Evolutionary conservation across 2,113 vertebrate species (phyloP).

Genomic region (Neodontobutis hainanensis): DNA sequence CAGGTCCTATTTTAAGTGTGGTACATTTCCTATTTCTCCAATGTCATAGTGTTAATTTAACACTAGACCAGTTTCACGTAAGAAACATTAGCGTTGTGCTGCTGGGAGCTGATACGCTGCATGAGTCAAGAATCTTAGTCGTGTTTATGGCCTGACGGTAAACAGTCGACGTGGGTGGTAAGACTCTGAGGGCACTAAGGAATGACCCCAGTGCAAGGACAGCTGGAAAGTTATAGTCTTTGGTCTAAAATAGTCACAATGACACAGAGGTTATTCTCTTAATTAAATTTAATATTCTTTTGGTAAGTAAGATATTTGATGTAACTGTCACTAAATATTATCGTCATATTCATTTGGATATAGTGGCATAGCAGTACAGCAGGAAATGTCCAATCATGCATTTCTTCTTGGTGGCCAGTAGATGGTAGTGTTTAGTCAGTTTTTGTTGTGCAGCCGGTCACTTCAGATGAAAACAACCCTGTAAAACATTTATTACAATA

Average conservation of each 20-base stretch:
- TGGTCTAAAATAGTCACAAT: constrained; percentile 4
- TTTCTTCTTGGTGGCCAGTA: constrained; percentile 52
- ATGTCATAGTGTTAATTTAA: constrained; percentile 54
- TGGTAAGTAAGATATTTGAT: no score
- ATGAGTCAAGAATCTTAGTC: constrained; percentile 2
- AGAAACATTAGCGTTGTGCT: constrained; percentile 32
- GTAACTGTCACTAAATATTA: no score
- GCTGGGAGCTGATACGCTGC: constrained; percentile 7
- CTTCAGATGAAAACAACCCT: no score
- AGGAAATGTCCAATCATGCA: not conserved
- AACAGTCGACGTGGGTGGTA: constrained; percentile 55
- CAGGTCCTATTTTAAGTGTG: constrained; percentile 39
- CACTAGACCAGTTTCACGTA: constrained; percentile 28
- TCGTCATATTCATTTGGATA: not conserved
- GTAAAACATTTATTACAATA: no score
- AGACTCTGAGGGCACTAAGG: not conserved
- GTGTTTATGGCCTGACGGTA: constrained; percentile 15
- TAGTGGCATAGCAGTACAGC: not conserved
- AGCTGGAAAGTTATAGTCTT: constrained; percentile 23
- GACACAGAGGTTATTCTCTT: not conserved
- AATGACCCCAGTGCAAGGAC: constrained; percentile 23
- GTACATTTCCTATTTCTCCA: not conserved
- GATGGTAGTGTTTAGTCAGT: constrained; percentile 59
- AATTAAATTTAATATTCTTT: not conserved
- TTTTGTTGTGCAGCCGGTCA: not conserved